Base-by-base conservation (phyloP, 2,888 invertebrate species). In the Zygogramma bicolorata region DNA sequence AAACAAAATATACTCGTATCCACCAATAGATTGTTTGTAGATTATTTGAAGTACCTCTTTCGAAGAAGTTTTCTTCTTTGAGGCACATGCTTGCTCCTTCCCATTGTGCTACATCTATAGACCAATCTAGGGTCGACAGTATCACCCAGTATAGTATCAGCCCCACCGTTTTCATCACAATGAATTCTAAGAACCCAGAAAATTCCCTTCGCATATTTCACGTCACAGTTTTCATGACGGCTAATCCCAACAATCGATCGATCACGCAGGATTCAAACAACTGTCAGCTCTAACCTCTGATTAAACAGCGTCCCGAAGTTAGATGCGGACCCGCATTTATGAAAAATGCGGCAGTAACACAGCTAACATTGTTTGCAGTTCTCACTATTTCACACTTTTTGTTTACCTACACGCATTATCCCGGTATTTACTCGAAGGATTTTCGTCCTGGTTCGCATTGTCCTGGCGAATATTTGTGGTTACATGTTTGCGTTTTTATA, bases 361-460 rank as follows among this genome's bases (percentile, higher is more conserved):
- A 72, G 74, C 71, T 53, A 63, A 75, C 65, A 74, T 65, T 81
- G 80, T 81, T 81, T 81, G 80, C 79, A 77, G 79, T 81, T 81
- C 81, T 81, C 81, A 81, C 81, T 81, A 76, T 75, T 77, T 73
- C 74, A 75, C 75, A 76, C 75, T 72, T 73, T 71, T 77, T 80
- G 80, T 81, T 79, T 79, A 76, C 78, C 75, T 79, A 80, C 80
- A 80, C 74, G 70, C 73, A 80, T 80, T 79, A 80, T 79, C 75
- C 79, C 57, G 67, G 75, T 80, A 77, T 81, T 81, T 81, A 76
- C 79, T 78, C 74, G 75, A 72, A 68, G 77, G 81, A 81, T 80
- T 79, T 81, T 75, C 78, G 70, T 73, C 70, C 74, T 76, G 75
- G 75, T 75, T 76, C 59, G 75, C 74, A 77, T 79, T 78, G 78